Evolutionary conservation across 2,888 invertebrate species (phyloP).

Genomic region (Drosophila rubida): DNA sequence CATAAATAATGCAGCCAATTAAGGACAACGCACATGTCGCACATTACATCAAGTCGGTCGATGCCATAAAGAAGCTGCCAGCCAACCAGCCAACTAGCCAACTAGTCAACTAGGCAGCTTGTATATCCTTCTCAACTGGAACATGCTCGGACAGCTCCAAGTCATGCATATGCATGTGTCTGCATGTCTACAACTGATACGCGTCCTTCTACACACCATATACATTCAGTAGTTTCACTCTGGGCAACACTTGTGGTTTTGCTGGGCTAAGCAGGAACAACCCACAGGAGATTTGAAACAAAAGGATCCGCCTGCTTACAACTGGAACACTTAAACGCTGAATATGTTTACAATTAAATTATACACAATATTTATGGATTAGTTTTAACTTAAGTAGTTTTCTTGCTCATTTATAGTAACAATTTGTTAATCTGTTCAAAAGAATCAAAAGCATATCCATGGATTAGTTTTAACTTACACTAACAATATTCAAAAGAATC

Average conservation of each 20-base stretch:
- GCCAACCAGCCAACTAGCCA: background rate
- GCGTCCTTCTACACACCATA: conserved; percentile 2
- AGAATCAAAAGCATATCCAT: no score
- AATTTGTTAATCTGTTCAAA: no score
- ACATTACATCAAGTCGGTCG: conserved; percentile 35
- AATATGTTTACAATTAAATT: no score
- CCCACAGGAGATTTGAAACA: background rate
- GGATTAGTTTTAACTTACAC: no score
- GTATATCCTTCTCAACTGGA: conserved; percentile 51
- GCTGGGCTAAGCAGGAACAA: conserved; percentile 3
- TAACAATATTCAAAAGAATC: no score
- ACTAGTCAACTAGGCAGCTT: no score
- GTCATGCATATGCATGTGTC: conserved; percentile 15
- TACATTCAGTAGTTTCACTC: conserved; percentile 9
- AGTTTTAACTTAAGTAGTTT: no score
- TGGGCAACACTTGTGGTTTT: conserved; percentile 19
- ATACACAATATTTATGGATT: no score
- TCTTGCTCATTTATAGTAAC: no score
- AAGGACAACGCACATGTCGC: conserved; percentile 60
- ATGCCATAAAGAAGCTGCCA: background rate
- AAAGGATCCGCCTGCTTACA: no score
- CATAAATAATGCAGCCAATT: conserved; percentile 76
- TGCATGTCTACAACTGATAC: background rate
- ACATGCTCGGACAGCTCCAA: conserved; percentile 38
- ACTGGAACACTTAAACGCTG: no score